A percentile compares a stretch with the other conserved stretches of the same genome.
phyloP scores from a whole-genome alignment of 2,797 vertebrate genomes.

The Poeciliopsis gracilis region DNA sequence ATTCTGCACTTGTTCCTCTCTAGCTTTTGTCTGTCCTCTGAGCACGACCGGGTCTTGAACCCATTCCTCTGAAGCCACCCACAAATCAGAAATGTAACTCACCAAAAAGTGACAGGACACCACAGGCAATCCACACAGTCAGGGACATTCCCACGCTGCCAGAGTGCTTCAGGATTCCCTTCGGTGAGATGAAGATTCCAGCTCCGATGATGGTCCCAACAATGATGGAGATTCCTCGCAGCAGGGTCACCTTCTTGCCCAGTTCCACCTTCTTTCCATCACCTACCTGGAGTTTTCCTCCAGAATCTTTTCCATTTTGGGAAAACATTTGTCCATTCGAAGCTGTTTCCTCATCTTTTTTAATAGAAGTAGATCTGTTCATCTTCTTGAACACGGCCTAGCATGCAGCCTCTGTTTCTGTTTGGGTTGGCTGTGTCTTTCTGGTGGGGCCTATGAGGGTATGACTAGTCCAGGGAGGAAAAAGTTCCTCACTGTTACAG shows the following conservation, averaged over 20 bases:
- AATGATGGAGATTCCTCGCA: constrained; percentile 93
- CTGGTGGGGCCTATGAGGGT: constrained; percentile 4
- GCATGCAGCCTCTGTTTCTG: neutral
- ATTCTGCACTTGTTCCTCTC: neutral
- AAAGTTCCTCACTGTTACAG: neutral
- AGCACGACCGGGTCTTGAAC: neutral
- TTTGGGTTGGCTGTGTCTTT: neutral
- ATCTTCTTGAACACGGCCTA: constrained; percentile 64
- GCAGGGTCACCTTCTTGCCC: constrained; percentile 92
- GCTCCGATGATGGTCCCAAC: constrained; percentile 95
- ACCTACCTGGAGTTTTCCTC: constrained; percentile 54
- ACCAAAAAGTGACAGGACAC: constrained; percentile 94
- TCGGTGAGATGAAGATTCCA: constrained; percentile 97
- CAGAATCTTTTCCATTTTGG: constrained; percentile 53
- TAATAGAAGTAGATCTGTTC: constrained; percentile 68
- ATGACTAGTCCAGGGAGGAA: constrained; percentile 6
- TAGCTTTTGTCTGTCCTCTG: neutral
- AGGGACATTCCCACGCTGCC: constrained; percentile 95
- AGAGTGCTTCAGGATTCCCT: constrained; percentile 91
- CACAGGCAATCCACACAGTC: constrained; percentile 89
- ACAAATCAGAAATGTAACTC: constrained; percentile 66
- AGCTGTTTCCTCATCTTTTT: constrained; percentile 13
- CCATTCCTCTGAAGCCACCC: neutral
- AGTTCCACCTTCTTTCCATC: constrained; percentile 82
- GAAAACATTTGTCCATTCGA: constrained; percentile 44